These are phyloP conservation scores for Corydoras maculifer DNA, from an alignment of 2,113 vertebrate genomes.

Conservation along the genomic window DNA sequence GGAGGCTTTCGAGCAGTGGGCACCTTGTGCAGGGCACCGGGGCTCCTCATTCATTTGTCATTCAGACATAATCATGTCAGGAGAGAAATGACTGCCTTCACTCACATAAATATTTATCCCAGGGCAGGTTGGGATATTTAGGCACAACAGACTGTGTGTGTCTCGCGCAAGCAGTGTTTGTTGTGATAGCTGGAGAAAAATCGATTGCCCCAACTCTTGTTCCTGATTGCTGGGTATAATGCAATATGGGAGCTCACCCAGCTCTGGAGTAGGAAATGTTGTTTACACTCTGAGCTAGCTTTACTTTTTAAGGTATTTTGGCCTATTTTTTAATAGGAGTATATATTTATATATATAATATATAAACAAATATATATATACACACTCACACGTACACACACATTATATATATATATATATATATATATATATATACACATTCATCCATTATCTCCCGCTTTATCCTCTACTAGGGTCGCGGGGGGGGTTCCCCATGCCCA, in stretches of 20 bases:
- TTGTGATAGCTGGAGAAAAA: conserved; percentile 16
- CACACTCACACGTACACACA: too few relatives aligned
- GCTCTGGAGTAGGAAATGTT: too few relatives aligned
- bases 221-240: not conserved
- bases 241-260: not conserved
- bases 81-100: conserved; percentile 31
- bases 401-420: too few relatives aligned
- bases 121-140: conserved; percentile 18
- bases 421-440: too few relatives aligned
- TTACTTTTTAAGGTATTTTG: too few relatives aligned
- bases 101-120: conserved; percentile 42
- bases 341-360: too few relatives aligned
- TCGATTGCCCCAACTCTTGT: not conserved
- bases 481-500: too few relatives aligned
- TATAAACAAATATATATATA: too few relatives aligned
- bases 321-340: too few relatives aligned
- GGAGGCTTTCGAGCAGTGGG: conserved; percentile 20
- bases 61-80: conserved; percentile 44
- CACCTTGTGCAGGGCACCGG: conserved; percentile 20
- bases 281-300: too few relatives aligned
- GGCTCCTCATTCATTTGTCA: conserved; percentile 40
- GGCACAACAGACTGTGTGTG: conserved; percentile 4
- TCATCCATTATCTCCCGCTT: too few relatives aligned
- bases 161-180: not conserved
- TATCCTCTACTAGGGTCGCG: too few relatives aligned